Percentiles rank a stretch among this genome's conserved stretches.
These are phyloP conservation scores for Mnemiopsis leidyi DNA, from an alignment of 37 sponge, comb jelly and placozoan species.

Conservation along the genomic window DNA sequence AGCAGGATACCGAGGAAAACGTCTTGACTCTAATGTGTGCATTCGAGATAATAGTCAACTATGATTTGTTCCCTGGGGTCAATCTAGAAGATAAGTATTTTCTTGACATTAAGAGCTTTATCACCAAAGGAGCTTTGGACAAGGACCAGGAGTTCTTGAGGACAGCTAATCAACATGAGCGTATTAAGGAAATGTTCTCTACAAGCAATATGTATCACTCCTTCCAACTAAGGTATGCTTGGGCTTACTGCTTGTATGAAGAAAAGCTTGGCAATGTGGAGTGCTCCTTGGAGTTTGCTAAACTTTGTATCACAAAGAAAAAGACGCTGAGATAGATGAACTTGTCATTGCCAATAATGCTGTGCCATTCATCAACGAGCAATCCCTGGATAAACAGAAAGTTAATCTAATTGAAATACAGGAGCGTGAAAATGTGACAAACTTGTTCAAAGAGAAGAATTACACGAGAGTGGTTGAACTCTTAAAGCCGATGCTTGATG, in stretches of 20 bases:
- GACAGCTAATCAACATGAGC: conserved; percentile 25
- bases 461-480: conserved; percentile 54
- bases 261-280: conserved; percentile 26
- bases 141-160: conserved; percentile 52
- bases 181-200: conserved; percentile 29
- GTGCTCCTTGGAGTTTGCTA: background rate
- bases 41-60: conserved; percentile 48
- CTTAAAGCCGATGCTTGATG: conserved; percentile 44
- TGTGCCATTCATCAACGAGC: background rate
- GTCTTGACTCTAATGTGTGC: conserved; percentile 42
- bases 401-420: conserved; percentile 9
- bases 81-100: background rate
- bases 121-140: background rate
- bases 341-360: conserved; percentile 39
- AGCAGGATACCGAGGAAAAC: conserved; percentile 55
- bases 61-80: background rate
- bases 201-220: background rate
- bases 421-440: conserved; percentile 35
- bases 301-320: background rate
- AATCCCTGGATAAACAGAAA: conserved; percentile 15
- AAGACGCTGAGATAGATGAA: background rate
- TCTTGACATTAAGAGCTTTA: background rate
- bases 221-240: conserved; percentile 44
- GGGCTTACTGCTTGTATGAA: conserved; percentile 56
- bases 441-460: conserved; percentile 62